Conservation (phyloP, 2,113 vertebrate genomes). For the Osmerus mordax region DNA sequence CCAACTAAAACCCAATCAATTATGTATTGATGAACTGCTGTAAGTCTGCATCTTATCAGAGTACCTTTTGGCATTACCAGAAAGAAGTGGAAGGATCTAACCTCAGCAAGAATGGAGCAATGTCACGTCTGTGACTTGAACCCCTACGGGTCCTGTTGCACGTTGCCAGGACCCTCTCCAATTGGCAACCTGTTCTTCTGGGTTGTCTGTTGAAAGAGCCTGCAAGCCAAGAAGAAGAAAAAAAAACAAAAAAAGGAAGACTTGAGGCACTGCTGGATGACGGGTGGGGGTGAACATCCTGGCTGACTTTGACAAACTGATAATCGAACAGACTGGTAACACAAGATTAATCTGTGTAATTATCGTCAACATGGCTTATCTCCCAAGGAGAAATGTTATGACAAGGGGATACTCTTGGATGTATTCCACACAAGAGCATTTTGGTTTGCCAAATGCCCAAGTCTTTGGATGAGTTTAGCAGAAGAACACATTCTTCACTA, state of each 20-base stretch:
- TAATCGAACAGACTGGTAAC: constrained; percentile 61
- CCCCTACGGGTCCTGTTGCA: constrained; percentile 32
- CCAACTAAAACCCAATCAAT: constrained; percentile 59
- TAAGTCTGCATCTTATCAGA: constrained; percentile 57
- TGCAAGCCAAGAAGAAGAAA: constrained; percentile 50
- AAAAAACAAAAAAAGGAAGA: constrained; percentile 37
- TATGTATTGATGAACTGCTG: constrained; percentile 64
- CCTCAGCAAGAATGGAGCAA: constrained; percentile 52
- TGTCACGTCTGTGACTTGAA: constrained; percentile 46
- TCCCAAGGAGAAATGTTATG: constrained; percentile 46
- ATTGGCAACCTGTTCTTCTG: constrained; percentile 45
- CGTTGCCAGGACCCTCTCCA: constrained; percentile 43
- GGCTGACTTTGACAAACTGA: constrained; percentile 70
- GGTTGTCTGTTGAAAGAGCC: constrained; percentile 50
- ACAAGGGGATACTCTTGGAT: constrained; percentile 24
- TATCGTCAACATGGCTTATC: constrained; percentile 55
- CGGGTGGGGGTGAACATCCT: constrained; percentile 51
- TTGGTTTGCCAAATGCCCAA: constrained; percentile 8
- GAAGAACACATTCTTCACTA: too few relatives aligned
- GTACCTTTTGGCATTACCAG: constrained; percentile 48
- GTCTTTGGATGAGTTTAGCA: too few relatives aligned
- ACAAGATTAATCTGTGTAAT: constrained; percentile 70
- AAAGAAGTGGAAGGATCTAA: constrained; percentile 42
- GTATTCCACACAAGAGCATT: background rate
- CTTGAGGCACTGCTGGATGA: constrained; percentile 47